Percentiles rank a stretch among this genome's conserved stretches.
Conservation (phyloP, 2,888 invertebrate species). For the Lepidocyrtinus sp. region DNA sequence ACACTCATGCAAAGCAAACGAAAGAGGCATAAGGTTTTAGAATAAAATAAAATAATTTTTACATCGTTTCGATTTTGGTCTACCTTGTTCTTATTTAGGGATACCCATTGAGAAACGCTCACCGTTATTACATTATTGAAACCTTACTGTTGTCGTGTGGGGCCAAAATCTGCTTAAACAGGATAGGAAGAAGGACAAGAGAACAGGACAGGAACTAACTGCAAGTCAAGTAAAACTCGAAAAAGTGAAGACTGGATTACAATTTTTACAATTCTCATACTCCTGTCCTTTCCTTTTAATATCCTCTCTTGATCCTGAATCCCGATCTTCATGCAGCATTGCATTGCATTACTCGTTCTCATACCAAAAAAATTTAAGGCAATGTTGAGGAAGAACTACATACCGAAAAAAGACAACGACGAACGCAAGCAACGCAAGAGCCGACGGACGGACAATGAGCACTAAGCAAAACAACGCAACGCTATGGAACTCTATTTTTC, state of each 20-base stretch:
- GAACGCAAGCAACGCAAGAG: neutral
- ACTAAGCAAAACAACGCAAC: neutral
- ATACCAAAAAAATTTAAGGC: constrained; percentile 2
- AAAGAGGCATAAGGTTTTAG: too few relatives aligned
- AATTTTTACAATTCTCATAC: constrained; percentile 15
- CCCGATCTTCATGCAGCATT: neutral
- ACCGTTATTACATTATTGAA: neutral
- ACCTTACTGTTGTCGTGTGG: neutral
- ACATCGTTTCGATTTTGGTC: too few relatives aligned
- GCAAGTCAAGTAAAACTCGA: constrained; percentile 3
- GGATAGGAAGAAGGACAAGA: constrained; percentile 16
- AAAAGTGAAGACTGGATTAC: constrained; percentile 11
- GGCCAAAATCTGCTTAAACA: constrained; percentile 5
- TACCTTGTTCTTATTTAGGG: too few relatives aligned
- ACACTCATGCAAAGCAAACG: too few relatives aligned
- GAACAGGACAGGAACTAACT: constrained; percentile 7
- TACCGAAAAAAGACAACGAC: too few relatives aligned
- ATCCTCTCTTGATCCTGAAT: neutral
- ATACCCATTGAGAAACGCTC: neutral
- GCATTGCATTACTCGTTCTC: neutral
- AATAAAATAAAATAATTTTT: too few relatives aligned
- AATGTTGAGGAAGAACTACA: too few relatives aligned
- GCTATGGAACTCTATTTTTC: constrained; percentile 41
- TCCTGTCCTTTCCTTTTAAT: constrained; percentile 3
- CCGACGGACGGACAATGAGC: constrained; percentile 12